phyloP scores from a whole-genome alignment of 2,888 invertebrate genomes.

The Timandra comae region DNA sequence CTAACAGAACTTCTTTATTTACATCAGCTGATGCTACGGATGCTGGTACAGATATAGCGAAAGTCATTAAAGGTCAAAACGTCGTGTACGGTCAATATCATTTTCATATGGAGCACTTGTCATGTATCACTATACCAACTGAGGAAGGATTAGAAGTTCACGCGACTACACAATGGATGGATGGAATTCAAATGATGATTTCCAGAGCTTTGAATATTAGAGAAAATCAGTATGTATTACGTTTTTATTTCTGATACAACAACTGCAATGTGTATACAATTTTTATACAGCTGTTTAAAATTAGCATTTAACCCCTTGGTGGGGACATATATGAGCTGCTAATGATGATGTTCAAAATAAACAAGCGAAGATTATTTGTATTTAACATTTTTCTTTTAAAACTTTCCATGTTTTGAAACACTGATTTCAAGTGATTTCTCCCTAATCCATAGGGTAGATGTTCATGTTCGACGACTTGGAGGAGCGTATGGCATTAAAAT shows the following conservation, averaged over 20 bases:
- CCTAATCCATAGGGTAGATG: constrained; percentile 79
- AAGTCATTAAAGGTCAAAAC: constrained; percentile 67
- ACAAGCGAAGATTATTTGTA: neutral
- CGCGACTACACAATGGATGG: constrained; percentile 78
- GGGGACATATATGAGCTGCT: no score
- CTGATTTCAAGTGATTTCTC: no score
- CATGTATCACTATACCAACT: constrained; percentile 78
- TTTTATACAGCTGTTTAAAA: no score
- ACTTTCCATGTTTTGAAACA: no score
- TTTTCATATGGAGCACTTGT: constrained; percentile 83
- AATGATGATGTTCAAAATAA: no score
- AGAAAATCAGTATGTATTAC: constrained; percentile 73
- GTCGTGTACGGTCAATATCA: constrained; percentile 81
- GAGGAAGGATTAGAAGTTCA: constrained; percentile 83
- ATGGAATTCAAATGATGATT: constrained; percentile 71
- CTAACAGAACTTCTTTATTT: constrained; percentile 26
- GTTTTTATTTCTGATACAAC: no score
- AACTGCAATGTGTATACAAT: no score
- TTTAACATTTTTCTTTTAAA: constrained; percentile 12
- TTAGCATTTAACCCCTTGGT: no score
- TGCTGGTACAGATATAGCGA: constrained; percentile 50
- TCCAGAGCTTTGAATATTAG: constrained; percentile 72
- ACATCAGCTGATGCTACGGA: constrained; percentile 31
- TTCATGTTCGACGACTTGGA: constrained; percentile 60
- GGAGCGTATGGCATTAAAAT: constrained; percentile 84